These are phyloP conservation scores for Caenorhabditis sp. DNA, from an alignment of 2,888 invertebrate genomes.

Conservation along the genomic window DNA sequence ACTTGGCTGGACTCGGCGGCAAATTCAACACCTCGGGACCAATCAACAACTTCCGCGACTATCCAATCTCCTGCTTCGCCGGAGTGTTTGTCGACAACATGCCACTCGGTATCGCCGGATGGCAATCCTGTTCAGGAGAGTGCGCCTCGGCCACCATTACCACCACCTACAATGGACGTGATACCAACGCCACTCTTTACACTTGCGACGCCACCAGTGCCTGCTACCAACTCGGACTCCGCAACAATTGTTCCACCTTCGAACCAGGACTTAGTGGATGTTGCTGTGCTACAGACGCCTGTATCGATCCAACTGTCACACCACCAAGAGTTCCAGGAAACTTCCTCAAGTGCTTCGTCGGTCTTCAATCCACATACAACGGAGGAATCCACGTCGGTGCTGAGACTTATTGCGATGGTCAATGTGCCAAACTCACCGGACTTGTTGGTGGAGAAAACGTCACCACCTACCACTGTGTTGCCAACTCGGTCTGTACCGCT, in stretches of 20 bases:
- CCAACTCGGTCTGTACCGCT: constrained; percentile 36
- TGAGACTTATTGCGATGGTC: constrained; percentile 43
- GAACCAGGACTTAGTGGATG: constrained; percentile 41
- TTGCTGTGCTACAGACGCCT: constrained; percentile 42
- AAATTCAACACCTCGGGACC: constrained; percentile 21
- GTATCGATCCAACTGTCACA: constrained; percentile 38
- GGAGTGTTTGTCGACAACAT: constrained; percentile 36
- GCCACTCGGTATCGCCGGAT: constrained; percentile 27
- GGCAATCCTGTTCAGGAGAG: constrained; percentile 50
- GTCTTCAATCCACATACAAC: constrained; percentile 42
- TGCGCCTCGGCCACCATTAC: constrained; percentile 43
- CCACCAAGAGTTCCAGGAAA: constrained; percentile 40
- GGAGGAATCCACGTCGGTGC: constrained; percentile 36
- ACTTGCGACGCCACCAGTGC: constrained; percentile 41
- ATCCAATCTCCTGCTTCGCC: constrained; percentile 45
- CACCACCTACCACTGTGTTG: constrained; percentile 45
- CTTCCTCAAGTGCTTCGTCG: constrained; percentile 51
- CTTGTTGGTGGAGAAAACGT: constrained; percentile 39
- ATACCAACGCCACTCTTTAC: constrained; percentile 35
- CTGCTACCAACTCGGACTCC: constrained; percentile 32
- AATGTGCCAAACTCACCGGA: constrained; percentile 45
- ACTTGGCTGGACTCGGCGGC: constrained; percentile 25
- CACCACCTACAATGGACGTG: constrained; percentile 22
- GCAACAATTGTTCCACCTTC: constrained; percentile 37
- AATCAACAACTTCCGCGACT: constrained; percentile 21